Evolutionary conservation across 2,888 invertebrate genomes (phyloP).

Genomic region (Aradus depressus): DNA sequence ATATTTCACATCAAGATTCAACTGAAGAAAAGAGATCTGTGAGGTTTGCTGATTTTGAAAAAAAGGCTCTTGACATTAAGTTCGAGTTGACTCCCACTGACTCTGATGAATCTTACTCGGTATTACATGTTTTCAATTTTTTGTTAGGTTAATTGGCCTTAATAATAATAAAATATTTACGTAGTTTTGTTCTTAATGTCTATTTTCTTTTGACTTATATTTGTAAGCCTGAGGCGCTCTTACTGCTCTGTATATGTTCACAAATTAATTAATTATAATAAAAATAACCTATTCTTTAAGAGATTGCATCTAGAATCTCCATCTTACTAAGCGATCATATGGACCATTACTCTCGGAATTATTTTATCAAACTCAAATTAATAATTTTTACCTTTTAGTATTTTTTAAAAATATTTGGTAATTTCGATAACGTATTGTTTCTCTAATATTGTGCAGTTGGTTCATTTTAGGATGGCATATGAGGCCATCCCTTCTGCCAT

Average conservation of each 20-base stretch:
- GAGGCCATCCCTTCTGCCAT: too few relatives aligned
- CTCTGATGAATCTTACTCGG: constrained; percentile 20
- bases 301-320: too few relatives aligned
- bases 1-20: constrained; percentile 21
- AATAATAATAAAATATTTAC: background rate
- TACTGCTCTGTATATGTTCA: background rate
- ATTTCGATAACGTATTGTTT: too few relatives aligned
- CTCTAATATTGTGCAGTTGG: too few relatives aligned
- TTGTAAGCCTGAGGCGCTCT: background rate
- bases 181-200: background rate
- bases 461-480: too few relatives aligned
- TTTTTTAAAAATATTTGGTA: too few relatives aligned
- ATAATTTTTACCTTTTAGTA: too few relatives aligned
- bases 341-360: too few relatives aligned
- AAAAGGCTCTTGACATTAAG: constrained; percentile 26
- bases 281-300: too few relatives aligned
- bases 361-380: too few relatives aligned
- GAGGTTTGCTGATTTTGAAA: constrained; percentile 29
- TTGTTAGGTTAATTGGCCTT: background rate
- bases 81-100: constrained; percentile 27
- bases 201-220: background rate
- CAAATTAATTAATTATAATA: too few relatives aligned
- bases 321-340: too few relatives aligned
- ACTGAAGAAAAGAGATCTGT: constrained; percentile 29
- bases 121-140: constrained; percentile 5